A percentile compares a stretch with the other conserved stretches of the same genome.
Evolutionary conservation across 2,113 vertebrate genomes (phyloP).

Genomic region (Cryptotis parvus): DNA sequence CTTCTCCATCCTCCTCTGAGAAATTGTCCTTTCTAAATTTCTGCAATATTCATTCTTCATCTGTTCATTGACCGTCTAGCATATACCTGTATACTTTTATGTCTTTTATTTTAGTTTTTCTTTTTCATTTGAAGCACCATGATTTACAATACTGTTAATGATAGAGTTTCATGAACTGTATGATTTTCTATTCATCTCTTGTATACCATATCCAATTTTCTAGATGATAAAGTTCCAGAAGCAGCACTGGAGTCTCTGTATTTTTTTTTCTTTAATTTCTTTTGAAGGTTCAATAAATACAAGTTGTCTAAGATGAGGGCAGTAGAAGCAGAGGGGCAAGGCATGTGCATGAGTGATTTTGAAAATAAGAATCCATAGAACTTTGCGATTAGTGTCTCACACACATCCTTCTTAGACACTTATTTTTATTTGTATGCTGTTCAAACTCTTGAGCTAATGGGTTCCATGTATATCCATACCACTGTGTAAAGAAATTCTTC

Average conservation of each 20-base stretch:
- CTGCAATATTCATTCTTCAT: background rate
- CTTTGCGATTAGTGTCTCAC: slow-evolving; percentile 49
- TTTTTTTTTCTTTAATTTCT: slow-evolving; percentile 6
- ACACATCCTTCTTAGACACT: slow-evolving; percentile 25
- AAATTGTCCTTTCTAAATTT: background rate
- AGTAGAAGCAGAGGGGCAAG: background rate
- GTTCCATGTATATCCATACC: slow-evolving; percentile 39
- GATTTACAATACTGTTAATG: too few relatives aligned
- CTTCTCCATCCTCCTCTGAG: background rate
- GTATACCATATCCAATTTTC: background rate
- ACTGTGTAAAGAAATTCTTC: slow-evolving; percentile 70
- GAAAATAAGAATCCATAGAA: slow-evolving; percentile 20
- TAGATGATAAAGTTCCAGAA: slow-evolving; percentile 35
- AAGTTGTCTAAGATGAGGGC: background rate
- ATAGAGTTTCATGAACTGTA: too few relatives aligned
- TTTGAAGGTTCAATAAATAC: background rate
- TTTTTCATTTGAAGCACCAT: too few relatives aligned
- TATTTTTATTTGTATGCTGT: slow-evolving; percentile 69
- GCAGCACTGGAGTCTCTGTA: background rate
- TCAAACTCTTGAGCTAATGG: slow-evolving; percentile 62
- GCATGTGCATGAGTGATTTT: background rate
- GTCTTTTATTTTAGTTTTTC: too few relatives aligned
- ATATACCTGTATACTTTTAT: background rate
- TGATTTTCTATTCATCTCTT: background rate
- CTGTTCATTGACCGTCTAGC: background rate